These are phyloP conservation scores for Trilocha varians DNA, from an alignment of 2,888 invertebrate species.

Conservation along the genomic window DNA sequence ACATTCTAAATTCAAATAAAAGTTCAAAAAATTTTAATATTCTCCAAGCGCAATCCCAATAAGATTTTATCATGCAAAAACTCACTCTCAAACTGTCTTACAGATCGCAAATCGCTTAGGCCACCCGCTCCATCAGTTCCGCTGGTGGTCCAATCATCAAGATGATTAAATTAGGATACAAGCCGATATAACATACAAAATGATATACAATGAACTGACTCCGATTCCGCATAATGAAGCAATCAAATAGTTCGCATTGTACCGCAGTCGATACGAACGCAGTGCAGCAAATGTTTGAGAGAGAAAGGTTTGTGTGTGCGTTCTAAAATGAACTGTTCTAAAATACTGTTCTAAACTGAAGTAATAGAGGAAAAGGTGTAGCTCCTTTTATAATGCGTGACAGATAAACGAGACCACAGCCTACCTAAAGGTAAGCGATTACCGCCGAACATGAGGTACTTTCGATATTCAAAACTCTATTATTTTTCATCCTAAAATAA, in stretches of 20 bases:
- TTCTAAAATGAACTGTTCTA: no score
- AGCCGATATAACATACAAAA: conserved; percentile 67
- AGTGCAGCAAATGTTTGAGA: conserved; percentile 24
- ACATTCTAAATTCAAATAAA: no score
- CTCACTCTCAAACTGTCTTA: conserved; percentile 31
- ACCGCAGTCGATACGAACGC: conserved; percentile 29
- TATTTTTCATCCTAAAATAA: no score
- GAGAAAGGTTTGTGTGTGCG: no score
- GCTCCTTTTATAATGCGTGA: no score
- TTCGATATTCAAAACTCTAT: no score
- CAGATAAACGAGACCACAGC: no score
- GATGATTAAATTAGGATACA: conserved; percentile 71
- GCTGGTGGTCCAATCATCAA: conserved; percentile 70
- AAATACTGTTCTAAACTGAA: no score
- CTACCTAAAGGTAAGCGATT: no score
- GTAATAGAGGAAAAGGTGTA: no score
- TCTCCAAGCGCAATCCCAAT: background rate
- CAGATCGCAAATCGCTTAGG: conserved; percentile 45
- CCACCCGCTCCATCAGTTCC: conserved; percentile 51
- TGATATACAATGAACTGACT: conserved; percentile 65
- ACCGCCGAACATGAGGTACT: no score
- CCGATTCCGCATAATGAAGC: conserved; percentile 67
- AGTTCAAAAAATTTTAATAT: conserved; percentile 3
- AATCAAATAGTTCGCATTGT: conserved; percentile 66
- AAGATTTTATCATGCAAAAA: conserved; percentile 2